A percentile compares a stretch with the other conserved stretches of the same genome.
Conservation (phyloP, 37 sponge, comb jelly and placozoan species). For the Geodia barretti region DNA sequence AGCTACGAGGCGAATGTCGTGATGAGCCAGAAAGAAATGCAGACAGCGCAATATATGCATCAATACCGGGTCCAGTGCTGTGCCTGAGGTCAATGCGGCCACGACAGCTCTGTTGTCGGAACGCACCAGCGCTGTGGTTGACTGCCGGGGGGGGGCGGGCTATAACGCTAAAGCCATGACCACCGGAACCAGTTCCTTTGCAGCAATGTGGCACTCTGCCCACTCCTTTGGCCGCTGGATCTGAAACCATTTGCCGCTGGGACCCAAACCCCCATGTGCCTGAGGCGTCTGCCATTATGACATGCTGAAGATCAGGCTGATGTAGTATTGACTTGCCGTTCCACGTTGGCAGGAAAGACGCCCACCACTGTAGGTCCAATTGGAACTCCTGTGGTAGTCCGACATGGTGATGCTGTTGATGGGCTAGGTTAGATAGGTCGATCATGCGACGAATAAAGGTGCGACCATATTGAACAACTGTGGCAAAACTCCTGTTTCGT, state of each 20-base stretch:
- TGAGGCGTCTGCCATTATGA: constrained; percentile 23
- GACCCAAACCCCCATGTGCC: constrained; percentile 29
- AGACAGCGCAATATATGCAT: constrained; percentile 49
- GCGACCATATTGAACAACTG: not conserved
- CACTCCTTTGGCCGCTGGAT: not conserved
- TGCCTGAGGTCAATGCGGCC: constrained; percentile 6
- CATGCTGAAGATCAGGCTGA: not conserved
- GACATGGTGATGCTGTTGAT: not conserved
- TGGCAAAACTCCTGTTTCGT: not conserved
- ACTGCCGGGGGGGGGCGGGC: constrained; percentile 15
- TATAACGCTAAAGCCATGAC: constrained; percentile 15
- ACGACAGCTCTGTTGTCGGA: constrained; percentile 38
- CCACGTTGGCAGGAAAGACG: not conserved
- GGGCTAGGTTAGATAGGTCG: not conserved
- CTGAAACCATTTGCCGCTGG: constrained; percentile 24
- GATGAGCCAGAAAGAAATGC: constrained; percentile 20
- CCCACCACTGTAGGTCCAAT: constrained; percentile 13
- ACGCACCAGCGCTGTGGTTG: not conserved
- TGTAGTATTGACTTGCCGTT: not conserved
- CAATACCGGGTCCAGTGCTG: not conserved
- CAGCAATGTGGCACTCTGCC: not conserved
- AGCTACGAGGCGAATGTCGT: constrained; percentile 2
- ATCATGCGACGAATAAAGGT: constrained; percentile 1
- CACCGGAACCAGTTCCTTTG: constrained; percentile 41
- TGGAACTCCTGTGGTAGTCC: not conserved